Evolutionary conservation across 1,140 invertebrate species (phyloP).

Genomic region (Drosophila virilis): DNA sequence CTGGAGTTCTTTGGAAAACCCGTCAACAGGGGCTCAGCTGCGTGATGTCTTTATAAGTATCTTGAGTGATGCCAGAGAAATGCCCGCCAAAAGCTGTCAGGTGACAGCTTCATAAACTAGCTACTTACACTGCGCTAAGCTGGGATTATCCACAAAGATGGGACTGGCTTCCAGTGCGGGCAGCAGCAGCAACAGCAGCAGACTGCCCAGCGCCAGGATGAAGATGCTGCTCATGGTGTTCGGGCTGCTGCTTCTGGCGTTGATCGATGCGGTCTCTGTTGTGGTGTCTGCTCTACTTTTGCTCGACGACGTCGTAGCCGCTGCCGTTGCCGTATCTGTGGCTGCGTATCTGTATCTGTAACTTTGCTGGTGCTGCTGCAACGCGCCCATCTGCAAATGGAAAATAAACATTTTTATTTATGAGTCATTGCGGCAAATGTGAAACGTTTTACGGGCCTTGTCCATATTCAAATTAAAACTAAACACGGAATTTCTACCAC

Average conservation of each 20-base stretch:
- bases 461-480: conserved; percentile 54
- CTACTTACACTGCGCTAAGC: conserved; percentile 84
- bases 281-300: conserved; percentile 41
- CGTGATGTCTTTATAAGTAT: conserved; percentile 47
- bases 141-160: conserved; percentile 83
- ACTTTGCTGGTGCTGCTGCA: conserved; percentile 29
- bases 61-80: conserved; percentile 48
- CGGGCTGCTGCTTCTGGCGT: conserved; percentile 30
- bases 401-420: conserved; percentile 15
- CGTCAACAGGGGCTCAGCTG: conserved; percentile 25
- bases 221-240: conserved; percentile 40
- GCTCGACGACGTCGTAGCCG: conserved; percentile 15
- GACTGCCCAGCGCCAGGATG: conserved; percentile 52
- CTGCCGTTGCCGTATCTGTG: conserved; percentile 31
- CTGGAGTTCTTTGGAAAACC: conserved; percentile 66
- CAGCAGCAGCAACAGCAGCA: conserved; percentile 43
- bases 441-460: conserved; percentile 59
- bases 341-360: conserved; percentile 43
- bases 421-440: conserved; percentile 67
- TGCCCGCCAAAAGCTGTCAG: conserved; percentile 27
- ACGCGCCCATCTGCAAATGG: conserved; percentile 68
- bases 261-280: conserved; percentile 25
- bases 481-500: conserved; percentile 50
- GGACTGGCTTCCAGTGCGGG: conserved; percentile 60
- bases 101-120: conserved; percentile 6